Conservation (phyloP, 2,113 vertebrate species). For the Chaenocephalus aceratus region DNA sequence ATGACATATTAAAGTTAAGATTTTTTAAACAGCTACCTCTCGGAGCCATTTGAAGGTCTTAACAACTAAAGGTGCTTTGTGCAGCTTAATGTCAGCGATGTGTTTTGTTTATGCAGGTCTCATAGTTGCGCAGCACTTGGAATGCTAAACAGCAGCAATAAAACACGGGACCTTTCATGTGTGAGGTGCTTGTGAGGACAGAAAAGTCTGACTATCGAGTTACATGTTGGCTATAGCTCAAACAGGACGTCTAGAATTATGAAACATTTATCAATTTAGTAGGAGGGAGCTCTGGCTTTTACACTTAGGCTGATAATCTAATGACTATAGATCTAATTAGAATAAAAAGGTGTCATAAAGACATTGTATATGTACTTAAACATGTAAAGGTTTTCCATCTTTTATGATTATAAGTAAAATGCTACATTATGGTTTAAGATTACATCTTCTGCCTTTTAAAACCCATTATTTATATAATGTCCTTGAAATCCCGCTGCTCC, state of each 20-base stretch:
- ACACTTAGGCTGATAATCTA: conserved; percentile 46
- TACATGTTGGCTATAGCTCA: conserved; percentile 54
- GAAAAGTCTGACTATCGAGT: conserved; percentile 28
- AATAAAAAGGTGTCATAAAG: conserved; percentile 35
- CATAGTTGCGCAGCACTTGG: conserved; percentile 24
- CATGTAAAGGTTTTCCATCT: not conserved
- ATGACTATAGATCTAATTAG: conserved; percentile 52
- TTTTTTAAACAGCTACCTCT: not conserved
- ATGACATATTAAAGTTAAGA: not conserved
- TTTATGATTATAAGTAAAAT: conserved; percentile 2
- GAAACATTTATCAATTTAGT: conserved; percentile 59
- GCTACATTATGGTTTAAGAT: not conserved
- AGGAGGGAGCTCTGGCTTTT: conserved; percentile 46
- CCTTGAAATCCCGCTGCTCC: conserved; percentile 20
- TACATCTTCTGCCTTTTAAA: not conserved
- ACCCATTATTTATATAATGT: not conserved
- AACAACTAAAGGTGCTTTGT: conserved; percentile 5
- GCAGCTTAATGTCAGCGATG: conserved; percentile 25
- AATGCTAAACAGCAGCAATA: conserved; percentile 59
- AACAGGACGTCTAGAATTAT: conserved; percentile 44
- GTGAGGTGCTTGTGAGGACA: conserved; percentile 46
- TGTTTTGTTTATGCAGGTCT: conserved; percentile 48
- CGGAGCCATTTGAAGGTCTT: not conserved
- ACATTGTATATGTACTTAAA: conserved; percentile 8
- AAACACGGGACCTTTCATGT: conserved; percentile 54